Conservation (phyloP, 2,113 vertebrate genomes). For the Trogon melanurus region DNA sequence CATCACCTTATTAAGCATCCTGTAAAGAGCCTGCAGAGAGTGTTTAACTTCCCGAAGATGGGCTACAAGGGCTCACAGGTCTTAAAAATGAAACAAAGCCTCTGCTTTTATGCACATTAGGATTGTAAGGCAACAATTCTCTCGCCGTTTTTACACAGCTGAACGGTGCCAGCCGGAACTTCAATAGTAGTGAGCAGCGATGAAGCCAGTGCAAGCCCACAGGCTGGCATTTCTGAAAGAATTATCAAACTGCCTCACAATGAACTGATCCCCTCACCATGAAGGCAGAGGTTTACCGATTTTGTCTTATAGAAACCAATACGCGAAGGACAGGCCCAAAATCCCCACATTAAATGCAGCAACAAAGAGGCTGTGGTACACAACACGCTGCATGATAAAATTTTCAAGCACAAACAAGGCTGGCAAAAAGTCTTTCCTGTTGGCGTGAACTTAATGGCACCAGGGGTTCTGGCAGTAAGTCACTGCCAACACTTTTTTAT, state of each 20-base stretch:
- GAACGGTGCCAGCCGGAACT: fast-evolving
- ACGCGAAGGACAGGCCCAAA: not conserved
- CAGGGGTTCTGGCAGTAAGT: not conserved
- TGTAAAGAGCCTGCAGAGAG: not conserved
- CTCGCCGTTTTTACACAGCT: not conserved
- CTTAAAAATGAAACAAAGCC: constrained; percentile 25
- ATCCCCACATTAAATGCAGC: not conserved
- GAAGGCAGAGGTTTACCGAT: not conserved
- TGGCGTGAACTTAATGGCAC: not conserved
- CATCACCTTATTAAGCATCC: not conserved
- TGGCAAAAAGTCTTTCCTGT: not conserved
- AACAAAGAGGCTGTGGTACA: not conserved
- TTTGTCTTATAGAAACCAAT: not conserved
- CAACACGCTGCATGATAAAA: not conserved
- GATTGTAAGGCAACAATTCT: not conserved
- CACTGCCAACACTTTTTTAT: not conserved
- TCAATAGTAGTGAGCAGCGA: not conserved
- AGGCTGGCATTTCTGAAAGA: not conserved
- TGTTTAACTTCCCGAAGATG: not conserved
- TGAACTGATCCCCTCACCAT: not conserved
- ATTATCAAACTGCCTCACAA: not conserved
- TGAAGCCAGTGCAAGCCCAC: not conserved
- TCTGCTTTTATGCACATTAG: fast-evolving
- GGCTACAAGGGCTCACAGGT: not conserved
- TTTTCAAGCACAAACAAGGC: not conserved